A percentile compares a stretch with the other conserved stretches of the same genome.
Conservation (phyloP, 2,113 vertebrate species). For the Meles meles region DNA sequence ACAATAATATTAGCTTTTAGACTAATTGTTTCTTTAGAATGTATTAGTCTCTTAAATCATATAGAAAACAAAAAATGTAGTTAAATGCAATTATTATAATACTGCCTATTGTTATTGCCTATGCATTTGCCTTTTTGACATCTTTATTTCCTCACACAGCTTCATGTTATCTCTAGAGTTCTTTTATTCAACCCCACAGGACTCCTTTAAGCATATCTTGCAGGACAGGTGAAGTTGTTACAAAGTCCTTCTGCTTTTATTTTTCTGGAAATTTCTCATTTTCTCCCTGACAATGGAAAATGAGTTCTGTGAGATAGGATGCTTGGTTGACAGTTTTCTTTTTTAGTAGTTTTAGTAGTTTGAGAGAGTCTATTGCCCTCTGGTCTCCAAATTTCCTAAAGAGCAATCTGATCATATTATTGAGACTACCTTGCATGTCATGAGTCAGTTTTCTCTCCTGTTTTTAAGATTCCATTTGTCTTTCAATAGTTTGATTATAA, state of each 20-base stretch:
- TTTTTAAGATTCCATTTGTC: background rate
- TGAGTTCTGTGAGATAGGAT: background rate
- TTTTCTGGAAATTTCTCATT: background rate
- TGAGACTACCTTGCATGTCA: background rate
- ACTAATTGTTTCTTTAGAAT: background rate
- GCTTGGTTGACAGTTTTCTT: background rate
- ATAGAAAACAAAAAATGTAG: background rate
- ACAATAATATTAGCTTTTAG: background rate
- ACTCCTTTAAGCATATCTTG: background rate
- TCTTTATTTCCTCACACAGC: background rate
- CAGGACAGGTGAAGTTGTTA: background rate
- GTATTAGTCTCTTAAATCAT: background rate
- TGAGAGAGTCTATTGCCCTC: background rate
- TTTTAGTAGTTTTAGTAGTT: background rate
- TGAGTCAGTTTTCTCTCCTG: background rate
- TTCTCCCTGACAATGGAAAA: background rate
- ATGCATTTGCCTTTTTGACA: background rate
- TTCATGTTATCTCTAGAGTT: background rate
- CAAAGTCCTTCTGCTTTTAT: background rate
- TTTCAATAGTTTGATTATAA: background rate
- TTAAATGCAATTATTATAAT: background rate
- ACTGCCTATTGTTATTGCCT: background rate
- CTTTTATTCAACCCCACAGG: background rate
- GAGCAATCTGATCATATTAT: background rate
- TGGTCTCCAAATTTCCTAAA: background rate